These are phyloP conservation scores for Drosophila tani DNA, from an alignment of 1,140 invertebrate species.

Conservation along the genomic window DNA sequence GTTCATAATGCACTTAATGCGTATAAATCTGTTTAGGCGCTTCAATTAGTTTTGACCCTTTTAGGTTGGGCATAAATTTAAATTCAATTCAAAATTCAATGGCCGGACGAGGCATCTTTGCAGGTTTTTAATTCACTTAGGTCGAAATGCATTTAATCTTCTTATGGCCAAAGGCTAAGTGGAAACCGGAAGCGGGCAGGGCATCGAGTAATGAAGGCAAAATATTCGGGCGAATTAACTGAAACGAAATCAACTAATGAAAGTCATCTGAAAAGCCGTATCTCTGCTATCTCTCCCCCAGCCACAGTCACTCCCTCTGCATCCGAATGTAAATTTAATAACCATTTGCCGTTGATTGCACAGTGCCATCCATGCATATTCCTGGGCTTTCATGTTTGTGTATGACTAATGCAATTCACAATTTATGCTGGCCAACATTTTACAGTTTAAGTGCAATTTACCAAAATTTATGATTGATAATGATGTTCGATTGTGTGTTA, in stretches of 20 bases:
- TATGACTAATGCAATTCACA: constrained; percentile 51
- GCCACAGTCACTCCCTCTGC: not conserved
- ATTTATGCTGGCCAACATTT: constrained; percentile 50
- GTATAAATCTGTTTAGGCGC: constrained; percentile 47
- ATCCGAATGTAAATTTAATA: constrained; percentile 54
- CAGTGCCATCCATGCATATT: constrained; percentile 33
- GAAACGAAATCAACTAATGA: constrained; percentile 76
- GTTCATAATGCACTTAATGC: constrained; percentile 37
- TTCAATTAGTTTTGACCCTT: constrained; percentile 43
- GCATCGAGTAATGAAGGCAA: constrained; percentile 48
- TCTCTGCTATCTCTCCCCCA: not conserved
- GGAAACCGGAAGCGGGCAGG: constrained; percentile 5
- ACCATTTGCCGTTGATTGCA: constrained; percentile 61
- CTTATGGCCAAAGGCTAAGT: constrained; percentile 17
- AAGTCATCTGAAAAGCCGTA: constrained; percentile 56
- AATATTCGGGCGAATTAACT: constrained; percentile 65
- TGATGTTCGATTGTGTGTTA: constrained; percentile 60
- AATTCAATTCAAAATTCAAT: constrained; percentile 30
- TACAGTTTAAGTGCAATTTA: constrained; percentile 66
- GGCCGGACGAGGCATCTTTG: constrained; percentile 5
- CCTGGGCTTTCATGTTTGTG: constrained; percentile 15
- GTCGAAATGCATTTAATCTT: constrained; percentile 46
- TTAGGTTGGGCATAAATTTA: constrained; percentile 27
- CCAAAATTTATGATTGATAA: constrained; percentile 57
- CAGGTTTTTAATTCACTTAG: constrained; percentile 47